phyloP scores from a whole-genome alignment of 1,140 invertebrate genomes.

The Ooceraea biroi region DNA sequence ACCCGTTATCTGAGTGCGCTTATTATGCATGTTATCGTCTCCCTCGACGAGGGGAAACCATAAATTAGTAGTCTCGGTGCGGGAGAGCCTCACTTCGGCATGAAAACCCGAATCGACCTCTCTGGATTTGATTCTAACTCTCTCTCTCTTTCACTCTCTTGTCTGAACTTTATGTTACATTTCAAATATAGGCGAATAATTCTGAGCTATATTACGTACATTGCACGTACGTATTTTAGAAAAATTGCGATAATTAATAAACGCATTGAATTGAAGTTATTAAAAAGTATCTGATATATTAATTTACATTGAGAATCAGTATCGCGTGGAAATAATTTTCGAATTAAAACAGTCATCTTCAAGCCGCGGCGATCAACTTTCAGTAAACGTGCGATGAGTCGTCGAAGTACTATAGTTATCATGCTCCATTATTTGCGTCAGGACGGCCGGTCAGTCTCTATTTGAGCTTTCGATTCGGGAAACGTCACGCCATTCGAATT shows the following conservation, averaged over 20 bases:
- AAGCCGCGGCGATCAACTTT: background rate
- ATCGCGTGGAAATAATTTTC: constrained; percentile 38
- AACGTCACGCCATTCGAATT: no score
- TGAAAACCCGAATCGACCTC: constrained; percentile 69
- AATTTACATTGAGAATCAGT: constrained; percentile 19
- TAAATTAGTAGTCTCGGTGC: constrained; percentile 73
- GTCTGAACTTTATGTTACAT: background rate
- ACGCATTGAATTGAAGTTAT: background rate
- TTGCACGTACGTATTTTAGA: background rate
- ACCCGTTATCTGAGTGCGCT: constrained; percentile 76
- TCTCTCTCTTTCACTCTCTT: background rate
- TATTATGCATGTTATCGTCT: constrained; percentile 79
- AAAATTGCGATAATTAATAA: background rate
- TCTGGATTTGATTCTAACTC: constrained; percentile 27
- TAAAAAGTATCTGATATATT: background rate
- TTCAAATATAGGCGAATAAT: background rate
- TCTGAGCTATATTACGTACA: no score
- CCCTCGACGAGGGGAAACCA: constrained; percentile 71
- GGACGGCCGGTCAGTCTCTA: constrained; percentile 21
- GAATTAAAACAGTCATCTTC: background rate
- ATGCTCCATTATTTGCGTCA: constrained; percentile 27
- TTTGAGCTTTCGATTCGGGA: no score
- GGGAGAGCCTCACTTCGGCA: constrained; percentile 46
- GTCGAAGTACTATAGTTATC: constrained; percentile 42
- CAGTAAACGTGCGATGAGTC: background rate